phyloP scores from a whole-genome alignment of 2,113 vertebrate species.

The Numenius arquata region DNA sequence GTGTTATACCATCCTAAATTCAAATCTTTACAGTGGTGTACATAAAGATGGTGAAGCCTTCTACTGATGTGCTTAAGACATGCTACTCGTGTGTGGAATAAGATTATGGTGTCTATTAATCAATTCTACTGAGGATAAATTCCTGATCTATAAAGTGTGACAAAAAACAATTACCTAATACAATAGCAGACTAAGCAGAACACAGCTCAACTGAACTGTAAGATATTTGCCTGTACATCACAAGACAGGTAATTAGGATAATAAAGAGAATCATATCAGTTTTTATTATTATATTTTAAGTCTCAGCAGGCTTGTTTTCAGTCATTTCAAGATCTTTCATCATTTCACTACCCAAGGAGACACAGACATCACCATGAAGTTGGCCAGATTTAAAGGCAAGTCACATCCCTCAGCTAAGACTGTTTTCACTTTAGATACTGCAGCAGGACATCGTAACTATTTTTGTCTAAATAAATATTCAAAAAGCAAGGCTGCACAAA shows the following conservation, averaged over 20 bases:
- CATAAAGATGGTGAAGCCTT: background rate
- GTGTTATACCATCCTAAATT: background rate
- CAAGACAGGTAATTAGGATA: background rate
- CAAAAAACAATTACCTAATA: background rate
- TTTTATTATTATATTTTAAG: background rate
- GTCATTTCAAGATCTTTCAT: background rate
- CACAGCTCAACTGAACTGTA: background rate
- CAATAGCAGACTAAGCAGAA: background rate
- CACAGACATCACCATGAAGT: background rate
- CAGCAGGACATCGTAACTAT: background rate
- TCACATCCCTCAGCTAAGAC: background rate
- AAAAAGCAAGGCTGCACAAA: background rate
- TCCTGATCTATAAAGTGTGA: background rate
- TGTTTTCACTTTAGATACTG: background rate
- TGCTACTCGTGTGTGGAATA: background rate
- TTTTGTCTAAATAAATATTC: background rate
- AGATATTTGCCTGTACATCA: background rate
- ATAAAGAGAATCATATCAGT: background rate
- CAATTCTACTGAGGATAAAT: background rate
- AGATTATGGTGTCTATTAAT: background rate
- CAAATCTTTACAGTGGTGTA: background rate
- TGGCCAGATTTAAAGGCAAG: background rate
- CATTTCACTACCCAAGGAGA: background rate
- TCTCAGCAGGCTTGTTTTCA: background rate
- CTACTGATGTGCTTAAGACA: background rate